These are phyloP conservation scores for Tragelaphus buxtoni DNA, from an alignment of 2,113 vertebrate species.

Conservation along the genomic window DNA sequence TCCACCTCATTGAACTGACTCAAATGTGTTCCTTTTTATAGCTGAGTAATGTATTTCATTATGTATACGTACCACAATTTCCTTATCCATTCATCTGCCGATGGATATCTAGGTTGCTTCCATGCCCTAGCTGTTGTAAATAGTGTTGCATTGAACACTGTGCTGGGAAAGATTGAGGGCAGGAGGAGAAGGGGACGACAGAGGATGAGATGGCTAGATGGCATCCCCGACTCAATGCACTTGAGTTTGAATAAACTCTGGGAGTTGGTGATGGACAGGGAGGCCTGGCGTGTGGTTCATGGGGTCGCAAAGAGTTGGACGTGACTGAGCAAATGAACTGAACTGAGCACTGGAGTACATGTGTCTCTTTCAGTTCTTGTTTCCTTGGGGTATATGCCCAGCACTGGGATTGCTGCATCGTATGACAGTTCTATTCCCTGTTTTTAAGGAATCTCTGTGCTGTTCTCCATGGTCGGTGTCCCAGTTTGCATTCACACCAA, in stretches of 20 bases:
- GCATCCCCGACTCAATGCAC: background rate
- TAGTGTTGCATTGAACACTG: background rate
- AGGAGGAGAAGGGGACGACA: background rate
- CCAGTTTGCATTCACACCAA: background rate
- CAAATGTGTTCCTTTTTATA: background rate
- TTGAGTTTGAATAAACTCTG: background rate
- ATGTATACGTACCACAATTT: background rate
- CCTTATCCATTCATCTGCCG: background rate
- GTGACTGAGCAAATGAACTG: background rate
- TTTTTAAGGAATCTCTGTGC: background rate
- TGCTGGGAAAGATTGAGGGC: background rate
- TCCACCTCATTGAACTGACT: background rate
- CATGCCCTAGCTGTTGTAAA: background rate
- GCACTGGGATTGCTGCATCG: background rate
- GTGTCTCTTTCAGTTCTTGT: background rate
- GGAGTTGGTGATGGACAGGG: background rate
- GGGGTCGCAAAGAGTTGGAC: fast-evolving
- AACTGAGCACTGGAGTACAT: background rate
- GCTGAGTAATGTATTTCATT: background rate
- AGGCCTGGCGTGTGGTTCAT: background rate
- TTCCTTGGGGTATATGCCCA: background rate
- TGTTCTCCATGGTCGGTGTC: background rate
- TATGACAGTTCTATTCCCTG: background rate
- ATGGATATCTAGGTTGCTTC: background rate
- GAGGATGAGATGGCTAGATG: background rate